Evolutionary conservation across 2,888 invertebrate species (phyloP), one percentile per base, ranked within the genome.

Genomic region (Panopea generosa): DNA sequence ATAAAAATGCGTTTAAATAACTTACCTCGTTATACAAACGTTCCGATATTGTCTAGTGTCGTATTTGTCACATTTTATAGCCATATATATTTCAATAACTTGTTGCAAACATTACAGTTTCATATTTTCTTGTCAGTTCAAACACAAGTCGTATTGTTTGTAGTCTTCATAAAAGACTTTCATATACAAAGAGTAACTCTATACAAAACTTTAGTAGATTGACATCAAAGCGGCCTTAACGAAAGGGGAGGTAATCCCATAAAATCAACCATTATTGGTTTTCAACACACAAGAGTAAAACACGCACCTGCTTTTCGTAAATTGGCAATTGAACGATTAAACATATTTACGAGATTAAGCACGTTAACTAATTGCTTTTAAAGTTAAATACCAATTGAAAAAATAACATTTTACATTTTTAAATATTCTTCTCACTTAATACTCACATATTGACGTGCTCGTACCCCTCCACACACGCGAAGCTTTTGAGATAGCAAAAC

Each of bases 151-250:
- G 55, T 16, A 22, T 11, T 20, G 18, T 33, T 38, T 24, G 40
- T 53, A 63, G 38, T 38, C 53, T 29, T 24, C 24, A 27, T 53
- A n/a, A 29, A 56, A 20, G n/a, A 29, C 16, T 29, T 33, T 33
- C n/a, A 14, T 56, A 7, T 18, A 56, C n/a, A 33, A 53, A 16
- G n/a, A 56, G 16, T 4, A 18, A 14, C 24, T 43, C 47, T 55
- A 38, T 55, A 40, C 53, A 62, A 62, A 50, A n/a, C 49, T 55
- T 62, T 11, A 62, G 16, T 33, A 38, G 26, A 29, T 11, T 43
- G 65, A 65, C 65, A 65, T 6, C 33, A 50, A 49, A 29, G 82
- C 82, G 82, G 66, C 78, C 82, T 73, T 82, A 70, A 75, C 76
- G 56, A 82, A 78, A 82, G 75, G 82, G 74, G 73, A 73, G 45